These are phyloP conservation scores for Podotricha telesiphe DNA, from an alignment of 2,888 invertebrate genomes.

Conservation along the genomic window DNA sequence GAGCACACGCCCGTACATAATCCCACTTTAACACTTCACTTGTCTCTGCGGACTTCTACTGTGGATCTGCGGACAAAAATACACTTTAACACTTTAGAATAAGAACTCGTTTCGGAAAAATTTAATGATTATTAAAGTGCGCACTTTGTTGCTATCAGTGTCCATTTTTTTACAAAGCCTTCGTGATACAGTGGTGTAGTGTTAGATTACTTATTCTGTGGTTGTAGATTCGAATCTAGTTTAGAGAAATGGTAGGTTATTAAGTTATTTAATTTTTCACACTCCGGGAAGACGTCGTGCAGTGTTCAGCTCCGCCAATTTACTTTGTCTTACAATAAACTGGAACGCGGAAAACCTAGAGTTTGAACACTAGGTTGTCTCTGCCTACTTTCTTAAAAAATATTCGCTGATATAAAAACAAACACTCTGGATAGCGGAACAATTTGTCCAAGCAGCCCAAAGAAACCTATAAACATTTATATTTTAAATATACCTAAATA, in stretches of 20 bases:
- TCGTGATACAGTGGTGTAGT: background rate
- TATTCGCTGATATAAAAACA: no score
- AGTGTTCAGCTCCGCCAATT: no score
- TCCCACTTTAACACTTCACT: conserved; percentile 61
- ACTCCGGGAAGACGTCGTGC: no score
- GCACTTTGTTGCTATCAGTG: background rate
- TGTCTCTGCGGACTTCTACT: background rate
- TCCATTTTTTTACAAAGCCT: background rate
- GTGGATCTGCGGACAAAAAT: conserved; percentile 47
- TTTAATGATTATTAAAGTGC: background rate
- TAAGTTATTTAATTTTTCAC: background rate
- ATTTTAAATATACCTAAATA: no score
- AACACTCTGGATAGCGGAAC: no score
- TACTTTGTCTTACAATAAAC: no score
- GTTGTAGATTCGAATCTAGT: background rate
- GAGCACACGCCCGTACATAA: conserved; percentile 68
- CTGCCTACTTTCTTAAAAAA: no score
- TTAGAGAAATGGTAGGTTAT: no score
- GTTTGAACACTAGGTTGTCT: no score
- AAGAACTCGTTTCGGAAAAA: conserved; percentile 26
- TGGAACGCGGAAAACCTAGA: no score
- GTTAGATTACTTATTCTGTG: background rate
- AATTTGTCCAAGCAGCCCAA: no score
- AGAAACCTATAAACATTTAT: no score
- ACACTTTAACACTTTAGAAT: conserved; percentile 28